Base-by-base conservation (phyloP, 2,113 vertebrate species). In the Heliornis fulica region DNA sequence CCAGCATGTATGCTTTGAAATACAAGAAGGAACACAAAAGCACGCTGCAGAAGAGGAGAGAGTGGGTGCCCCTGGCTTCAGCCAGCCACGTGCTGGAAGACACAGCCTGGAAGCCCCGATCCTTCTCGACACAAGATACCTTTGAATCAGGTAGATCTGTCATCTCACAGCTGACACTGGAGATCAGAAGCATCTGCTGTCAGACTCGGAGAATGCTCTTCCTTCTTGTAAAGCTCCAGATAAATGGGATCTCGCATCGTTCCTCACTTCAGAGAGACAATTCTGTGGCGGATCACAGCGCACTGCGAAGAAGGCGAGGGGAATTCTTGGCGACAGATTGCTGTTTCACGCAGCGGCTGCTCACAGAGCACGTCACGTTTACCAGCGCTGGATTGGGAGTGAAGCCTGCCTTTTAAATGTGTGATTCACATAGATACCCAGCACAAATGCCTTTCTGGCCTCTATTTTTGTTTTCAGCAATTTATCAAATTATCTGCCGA, bases 311-410 rank as follows among this genome's bases (percentile, higher is more conserved):
- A 10, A 6, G 28, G 69, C 12, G 40, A 29, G 0, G 2, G 36
- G n/a, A 29, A 71, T 26, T 59, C 66, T 38, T 56, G 79, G 60
- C 61, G 71, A 38, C 46, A 64, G 69, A 54, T 51, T 36, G 32
- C 54, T 74, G 26, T 53, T 64, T 68, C 36, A 54, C 6, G n/a
- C 76, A 51, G 8, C 3, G 18, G 31, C 74, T 83, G 77, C 56
- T 80, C 36, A 20, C 1, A 12, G 38, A 64, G 69, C 28, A 46
- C 9, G 2, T 56, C 5, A 3, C 51, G 40, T 54, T 40, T 34
- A 38, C 28, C 43, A 26, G 34, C 1, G 2, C 12, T 0, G 3
- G 28, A 15, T 8, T 50, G 54, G 59, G 21, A 66, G 11, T 2
- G 4, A 26, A 75, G 11, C n/a, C 34, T 69, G 56, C 40, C 25